phyloP scores from a whole-genome alignment of 1,140 invertebrate genomes.

The Scaptomyza graminum region DNA sequence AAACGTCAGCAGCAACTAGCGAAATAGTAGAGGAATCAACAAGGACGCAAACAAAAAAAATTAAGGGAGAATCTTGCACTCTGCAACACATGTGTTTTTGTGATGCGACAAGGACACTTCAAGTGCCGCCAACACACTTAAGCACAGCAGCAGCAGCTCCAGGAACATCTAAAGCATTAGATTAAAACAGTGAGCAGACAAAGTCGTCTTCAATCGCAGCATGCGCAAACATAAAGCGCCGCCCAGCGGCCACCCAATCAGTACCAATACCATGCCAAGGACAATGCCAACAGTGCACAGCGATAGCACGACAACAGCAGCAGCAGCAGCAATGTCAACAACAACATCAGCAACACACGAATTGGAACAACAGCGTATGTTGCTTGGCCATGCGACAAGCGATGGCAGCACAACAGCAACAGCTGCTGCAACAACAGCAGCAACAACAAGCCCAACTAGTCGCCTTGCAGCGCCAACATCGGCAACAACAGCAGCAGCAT shows the following conservation, averaged over 20 bases:
- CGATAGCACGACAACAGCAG: slow-evolving; percentile 19
- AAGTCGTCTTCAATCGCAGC: slow-evolving; percentile 35
- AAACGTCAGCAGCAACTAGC: slow-evolving; percentile 14
- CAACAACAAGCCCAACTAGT: slow-evolving; percentile 34
- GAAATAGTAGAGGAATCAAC: slow-evolving; percentile 28
- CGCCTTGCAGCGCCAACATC: slow-evolving; percentile 60
- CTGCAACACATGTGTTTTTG: slow-evolving; percentile 68
- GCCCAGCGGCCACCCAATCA: slow-evolving; percentile 59
- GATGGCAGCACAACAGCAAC: slow-evolving; percentile 24
- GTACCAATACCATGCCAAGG: slow-evolving; percentile 52
- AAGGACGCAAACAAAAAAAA: slow-evolving; percentile 22
- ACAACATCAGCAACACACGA: slow-evolving; percentile 31
- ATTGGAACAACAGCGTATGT: slow-evolving; percentile 54
- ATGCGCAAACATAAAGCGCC: slow-evolving; percentile 76
- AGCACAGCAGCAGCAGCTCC: slow-evolving; percentile 48
- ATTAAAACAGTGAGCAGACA: slow-evolving; percentile 9
- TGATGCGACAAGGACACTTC: slow-evolving; percentile 78
- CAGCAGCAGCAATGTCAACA: slow-evolving; percentile 17
- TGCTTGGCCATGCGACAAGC: slow-evolving; percentile 52
- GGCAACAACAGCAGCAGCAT: slow-evolving; percentile 30
- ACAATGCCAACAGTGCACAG: slow-evolving; percentile 51
- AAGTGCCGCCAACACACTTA: slow-evolving; percentile 70
- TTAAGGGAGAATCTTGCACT: slow-evolving; percentile 32
- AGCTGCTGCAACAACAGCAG: slow-evolving; percentile 16
- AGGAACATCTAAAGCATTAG: slow-evolving; percentile 23